Evolutionary conservation across 1,140 invertebrate species (phyloP).

Genomic region (Bemisia tabaci): DNA sequence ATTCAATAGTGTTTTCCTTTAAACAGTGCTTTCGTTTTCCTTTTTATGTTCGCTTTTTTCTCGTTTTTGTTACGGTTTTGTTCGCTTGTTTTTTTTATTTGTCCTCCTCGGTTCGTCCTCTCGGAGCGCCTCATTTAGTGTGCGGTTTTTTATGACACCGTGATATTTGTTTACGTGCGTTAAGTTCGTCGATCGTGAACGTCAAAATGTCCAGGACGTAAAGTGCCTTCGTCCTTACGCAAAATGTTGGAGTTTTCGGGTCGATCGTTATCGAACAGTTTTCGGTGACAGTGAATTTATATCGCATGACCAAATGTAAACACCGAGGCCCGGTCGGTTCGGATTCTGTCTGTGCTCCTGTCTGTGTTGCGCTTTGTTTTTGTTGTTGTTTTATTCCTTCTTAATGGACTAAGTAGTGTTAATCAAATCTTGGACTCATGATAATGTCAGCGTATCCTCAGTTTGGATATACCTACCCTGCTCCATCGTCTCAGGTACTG

Average conservation of each 20-base stretch:
- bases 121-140: too few relatives aligned
- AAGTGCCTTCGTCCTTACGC: too few relatives aligned
- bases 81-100: neutral
- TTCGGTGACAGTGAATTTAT: neutral
- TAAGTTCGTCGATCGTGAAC: too few relatives aligned
- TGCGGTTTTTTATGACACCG: too few relatives aligned
- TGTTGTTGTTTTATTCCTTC: constrained; percentile 1
- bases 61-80: neutral
- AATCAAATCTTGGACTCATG: constrained; percentile 13
- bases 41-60: neutral
- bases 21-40: neutral
- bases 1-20: neutral
- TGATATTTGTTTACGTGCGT: too few relatives aligned
- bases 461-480: constrained; percentile 66
- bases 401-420: constrained; percentile 5
- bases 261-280: neutral
- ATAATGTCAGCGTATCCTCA: constrained; percentile 66
- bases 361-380: constrained; percentile 7
- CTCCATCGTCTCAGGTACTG: constrained; percentile 33
- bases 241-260: too few relatives aligned
- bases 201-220: neutral
- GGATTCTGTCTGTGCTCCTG: neutral
- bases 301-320: neutral
- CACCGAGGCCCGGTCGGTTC: neutral
- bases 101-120: neutral